Conservation (phyloP, 2,888 invertebrate species). For the Ornithoptera alexandrae region DNA sequence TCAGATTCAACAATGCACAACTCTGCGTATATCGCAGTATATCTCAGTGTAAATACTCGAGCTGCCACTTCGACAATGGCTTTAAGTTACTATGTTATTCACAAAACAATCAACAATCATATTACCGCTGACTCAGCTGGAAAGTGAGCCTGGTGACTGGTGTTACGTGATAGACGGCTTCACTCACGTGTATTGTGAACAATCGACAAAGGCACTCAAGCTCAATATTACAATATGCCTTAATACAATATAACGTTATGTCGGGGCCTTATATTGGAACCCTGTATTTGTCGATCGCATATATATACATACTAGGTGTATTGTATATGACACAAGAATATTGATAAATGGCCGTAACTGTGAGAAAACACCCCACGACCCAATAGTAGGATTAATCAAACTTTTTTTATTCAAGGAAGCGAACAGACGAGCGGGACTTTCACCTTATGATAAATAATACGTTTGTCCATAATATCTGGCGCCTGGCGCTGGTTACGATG, state of each 20-base stretch:
- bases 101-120: conserved; percentile 24
- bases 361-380: too few relatives aligned
- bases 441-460: too few relatives aligned
- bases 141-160: conserved; percentile 21
- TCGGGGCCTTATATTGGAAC: conserved; percentile 6
- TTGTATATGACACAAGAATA: conserved; percentile 9
- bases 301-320: conserved; percentile 15
- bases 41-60: not conserved
- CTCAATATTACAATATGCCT: conserved; percentile 22
- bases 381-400: too few relatives aligned
- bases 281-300: conserved; percentile 21
- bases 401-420: too few relatives aligned
- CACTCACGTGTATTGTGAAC: conserved; percentile 17
- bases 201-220: conserved; percentile 19
- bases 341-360: too few relatives aligned
- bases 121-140: conserved; percentile 27
- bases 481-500: too few relatives aligned
- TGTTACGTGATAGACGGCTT: conserved; percentile 27
- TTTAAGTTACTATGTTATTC: conserved; percentile 22
- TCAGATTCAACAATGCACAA: not conserved
- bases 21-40: not conserved
- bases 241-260: conserved; percentile 24
- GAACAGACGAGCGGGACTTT: too few relatives aligned
- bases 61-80: conserved; percentile 7
- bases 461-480: too few relatives aligned